A percentile compares a stretch with the other conserved stretches of the same genome.
Conservation (phyloP, 1,140 invertebrate genomes). For the Gryllus bimaculatus region DNA sequence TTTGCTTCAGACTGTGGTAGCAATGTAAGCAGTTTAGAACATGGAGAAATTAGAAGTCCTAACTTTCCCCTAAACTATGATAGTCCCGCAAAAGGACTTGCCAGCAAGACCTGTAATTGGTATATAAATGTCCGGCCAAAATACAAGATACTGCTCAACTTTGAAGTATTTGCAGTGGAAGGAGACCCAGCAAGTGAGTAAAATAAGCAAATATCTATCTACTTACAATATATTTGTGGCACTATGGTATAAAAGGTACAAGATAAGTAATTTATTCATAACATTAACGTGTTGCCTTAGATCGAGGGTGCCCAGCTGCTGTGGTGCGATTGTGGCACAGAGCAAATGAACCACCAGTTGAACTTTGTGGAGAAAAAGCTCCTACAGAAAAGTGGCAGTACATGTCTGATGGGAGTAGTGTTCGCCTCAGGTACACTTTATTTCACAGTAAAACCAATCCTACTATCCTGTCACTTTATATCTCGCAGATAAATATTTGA, state of each 20-base stretch:
- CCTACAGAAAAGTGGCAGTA: slow-evolving; percentile 64
- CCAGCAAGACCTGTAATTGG: slow-evolving; percentile 85
- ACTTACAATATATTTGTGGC: background rate
- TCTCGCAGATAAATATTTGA: background rate
- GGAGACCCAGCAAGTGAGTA: slow-evolving; percentile 69
- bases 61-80: slow-evolving; percentile 81
- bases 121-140: slow-evolving; percentile 73
- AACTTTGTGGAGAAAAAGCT: slow-evolving; percentile 79
- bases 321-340: slow-evolving; percentile 80
- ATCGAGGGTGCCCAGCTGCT: slow-evolving; percentile 78
- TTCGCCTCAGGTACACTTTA: slow-evolving; percentile 61
- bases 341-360: slow-evolving; percentile 61
- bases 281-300: slow-evolving; percentile 37
- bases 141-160: slow-evolving; percentile 75
- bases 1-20: slow-evolving; percentile 66
- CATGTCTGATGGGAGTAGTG: slow-evolving; percentile 70
- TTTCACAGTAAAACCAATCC: no score
- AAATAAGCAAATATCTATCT: background rate
- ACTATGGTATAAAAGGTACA: background rate
- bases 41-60: slow-evolving; percentile 78
- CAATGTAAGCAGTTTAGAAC: slow-evolving; percentile 75
- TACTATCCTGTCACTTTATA: background rate
- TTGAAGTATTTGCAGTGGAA: slow-evolving; percentile 79
- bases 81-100: slow-evolving; percentile 57
- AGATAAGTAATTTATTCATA: background rate